phyloP scores from a whole-genome alignment of 2,113 vertebrate genomes.

The Scomber colias region DNA sequence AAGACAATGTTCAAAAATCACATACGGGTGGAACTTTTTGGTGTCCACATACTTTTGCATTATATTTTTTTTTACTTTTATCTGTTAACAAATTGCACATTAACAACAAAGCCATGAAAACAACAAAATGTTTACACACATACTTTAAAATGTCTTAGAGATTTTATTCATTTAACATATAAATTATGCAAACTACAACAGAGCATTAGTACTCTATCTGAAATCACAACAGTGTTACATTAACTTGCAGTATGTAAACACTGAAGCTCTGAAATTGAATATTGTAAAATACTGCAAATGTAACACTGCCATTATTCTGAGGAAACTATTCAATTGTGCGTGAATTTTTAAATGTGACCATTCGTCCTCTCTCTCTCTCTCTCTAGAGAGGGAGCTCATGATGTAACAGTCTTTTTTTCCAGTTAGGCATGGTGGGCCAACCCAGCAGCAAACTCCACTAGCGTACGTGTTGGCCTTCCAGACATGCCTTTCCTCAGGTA shows the following conservation, averaged over 20 bases:
- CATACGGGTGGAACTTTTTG: background rate
- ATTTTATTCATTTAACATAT: slow-evolving; percentile 49
- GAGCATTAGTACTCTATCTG: background rate
- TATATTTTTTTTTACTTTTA: background rate
- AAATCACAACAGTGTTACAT: background rate
- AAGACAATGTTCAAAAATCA: background rate
- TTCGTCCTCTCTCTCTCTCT: background rate
- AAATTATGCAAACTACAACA: background rate
- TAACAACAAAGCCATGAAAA: background rate
- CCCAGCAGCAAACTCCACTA: slow-evolving; percentile 90
- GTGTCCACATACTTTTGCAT: background rate
- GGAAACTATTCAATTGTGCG: background rate
- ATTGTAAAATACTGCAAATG: background rate
- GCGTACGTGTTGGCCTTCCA: slow-evolving; percentile 92
- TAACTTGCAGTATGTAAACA: background rate
- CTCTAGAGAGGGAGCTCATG: background rate
- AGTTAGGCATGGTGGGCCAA: slow-evolving; percentile 78
- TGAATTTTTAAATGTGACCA: background rate
- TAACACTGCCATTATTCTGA: background rate
- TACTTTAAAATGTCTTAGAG: background rate
- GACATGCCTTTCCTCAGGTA: slow-evolving; percentile 97
- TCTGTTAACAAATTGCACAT: background rate
- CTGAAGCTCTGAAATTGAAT: too few species aligned
- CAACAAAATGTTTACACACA: background rate
- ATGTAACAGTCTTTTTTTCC: background rate